Base-by-base conservation (phyloP, 1,140 invertebrate genomes). In the Limonius californicus region DNA sequence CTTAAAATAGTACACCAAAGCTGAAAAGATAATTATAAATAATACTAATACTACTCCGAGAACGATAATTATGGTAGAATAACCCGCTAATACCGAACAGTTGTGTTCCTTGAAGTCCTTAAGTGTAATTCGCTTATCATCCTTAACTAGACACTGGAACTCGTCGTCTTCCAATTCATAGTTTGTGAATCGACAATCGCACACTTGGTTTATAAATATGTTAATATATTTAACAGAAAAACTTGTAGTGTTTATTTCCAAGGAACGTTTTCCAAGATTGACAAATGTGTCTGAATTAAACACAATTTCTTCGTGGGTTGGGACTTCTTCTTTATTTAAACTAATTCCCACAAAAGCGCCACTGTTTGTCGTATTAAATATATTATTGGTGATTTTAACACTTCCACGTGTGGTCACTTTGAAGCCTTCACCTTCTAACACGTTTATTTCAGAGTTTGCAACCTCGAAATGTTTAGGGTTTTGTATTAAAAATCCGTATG, bases 321-420 rank as follows among this genome's bases (percentile, higher is more conserved):
- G 11, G 67, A 61, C 70, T 54, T 78, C 73, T 23, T 84, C 80
- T 7, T 72, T 68, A 54, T 84, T 81, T 0, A 82, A 79, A 11
- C 76, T 78, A 7, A 90, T 83, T 0, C 82, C 83, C 0, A 80
- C 70, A 64, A 89, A 87, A 12, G 87, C 84, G 1, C 84, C 85
- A 12, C 81, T 74, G 12, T 79, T 76, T 0, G 87, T 60, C 9
- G 75, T 77, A 0, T 73, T 76, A 50, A 90, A 82, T 6, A 76
- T 79, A 72, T 89, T 89, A 71, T 88, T 85, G 62, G 83, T 82
- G 50, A 90, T 83, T 2, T 83, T 79, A 1, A 89, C 83, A 0
- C 82, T 77, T 0, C 87, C 86, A n/a, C 77, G 76, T 0, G 83
- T 81, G 4, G 71, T 78, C 14, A 89, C 78, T 63, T 83, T 81